Base-by-base conservation (phyloP, 2,888 invertebrate species). In the Cheilosia vernalis region DNA sequence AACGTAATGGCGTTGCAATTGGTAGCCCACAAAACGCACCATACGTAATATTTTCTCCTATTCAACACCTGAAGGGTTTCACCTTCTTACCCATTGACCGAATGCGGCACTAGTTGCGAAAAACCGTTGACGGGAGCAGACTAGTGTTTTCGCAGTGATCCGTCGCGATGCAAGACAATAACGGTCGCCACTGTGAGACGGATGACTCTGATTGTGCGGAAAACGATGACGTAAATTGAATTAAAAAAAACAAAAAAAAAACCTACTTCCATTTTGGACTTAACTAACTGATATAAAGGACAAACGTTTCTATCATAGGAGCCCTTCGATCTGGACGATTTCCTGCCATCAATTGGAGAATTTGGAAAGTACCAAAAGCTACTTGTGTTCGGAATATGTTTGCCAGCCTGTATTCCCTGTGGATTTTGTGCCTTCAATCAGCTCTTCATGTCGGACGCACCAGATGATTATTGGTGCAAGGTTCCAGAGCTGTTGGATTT, bases 381-480 rank as follows among this genome's bases (percentile, higher is more conserved):
- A 67, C 93, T 97, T 82, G 93, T 97, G 24, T 97, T 97, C 95
- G 93, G 98, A 67, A 95, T 98, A 78, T 97, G 98, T 89, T 93
- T 98, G 84, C 97, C 98, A 17, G 97, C 98, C 3, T 97, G 97
- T 89, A 94, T 98, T 88, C 97, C 98, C 0, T 97, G 97, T 89
- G 97, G 97, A 37, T 98, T 97, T 92, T 96, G 97, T 91, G 97
- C 97, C 4, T 97, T 98, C 92, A 98, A 97, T 93, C 98, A 98
- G 92, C 94, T 98, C 44, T 98, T 98, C 92, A 97, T 98, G 96
- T 95, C 97, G n/a, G 96, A 97, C 89, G 94, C 95, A 42, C 98
- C 98, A 0, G 95, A 95, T 44, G 95, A 95, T 53, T 96, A 97
- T 92, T 97, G 97, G 97, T 98, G 98, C 90, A 93, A 92, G 83